phyloP scores from a whole-genome alignment of 2,113 vertebrate genomes.

The Oreochromis niloticus region DNA sequence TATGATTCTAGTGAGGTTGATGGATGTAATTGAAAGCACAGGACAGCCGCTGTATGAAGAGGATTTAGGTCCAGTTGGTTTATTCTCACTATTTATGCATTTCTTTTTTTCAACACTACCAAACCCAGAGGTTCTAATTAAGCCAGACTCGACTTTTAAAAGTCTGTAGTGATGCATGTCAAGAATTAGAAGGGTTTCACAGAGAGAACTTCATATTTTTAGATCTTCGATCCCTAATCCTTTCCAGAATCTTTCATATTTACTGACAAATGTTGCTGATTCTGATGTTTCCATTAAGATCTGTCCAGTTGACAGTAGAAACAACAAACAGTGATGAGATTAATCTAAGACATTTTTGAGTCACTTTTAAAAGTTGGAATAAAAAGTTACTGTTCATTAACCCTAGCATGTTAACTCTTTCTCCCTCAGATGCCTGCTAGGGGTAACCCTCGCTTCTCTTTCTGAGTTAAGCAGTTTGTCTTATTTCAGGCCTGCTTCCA shows the following conservation, averaged over 20 bases:
- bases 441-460: background rate
- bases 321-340: background rate
- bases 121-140: background rate
- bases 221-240: background rate
- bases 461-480: background rate
- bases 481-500: background rate
- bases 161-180: background rate
- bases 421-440: background rate
- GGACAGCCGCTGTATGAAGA: constrained; percentile 14
- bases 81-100: background rate
- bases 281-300: background rate
- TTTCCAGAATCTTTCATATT: background rate
- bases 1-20: constrained; percentile 38
- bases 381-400: background rate
- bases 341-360: background rate
- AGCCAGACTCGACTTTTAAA: background rate
- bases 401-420: background rate
- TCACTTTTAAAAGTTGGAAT: background rate
- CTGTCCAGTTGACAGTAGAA: background rate
- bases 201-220: background rate
- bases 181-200: background rate
- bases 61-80: background rate
- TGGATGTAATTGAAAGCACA: constrained; percentile 55
- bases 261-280: background rate
- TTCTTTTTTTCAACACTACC: background rate